phyloP scores from a whole-genome alignment of 2,797 vertebrate species.

The Neoniphon sammara region DNA sequence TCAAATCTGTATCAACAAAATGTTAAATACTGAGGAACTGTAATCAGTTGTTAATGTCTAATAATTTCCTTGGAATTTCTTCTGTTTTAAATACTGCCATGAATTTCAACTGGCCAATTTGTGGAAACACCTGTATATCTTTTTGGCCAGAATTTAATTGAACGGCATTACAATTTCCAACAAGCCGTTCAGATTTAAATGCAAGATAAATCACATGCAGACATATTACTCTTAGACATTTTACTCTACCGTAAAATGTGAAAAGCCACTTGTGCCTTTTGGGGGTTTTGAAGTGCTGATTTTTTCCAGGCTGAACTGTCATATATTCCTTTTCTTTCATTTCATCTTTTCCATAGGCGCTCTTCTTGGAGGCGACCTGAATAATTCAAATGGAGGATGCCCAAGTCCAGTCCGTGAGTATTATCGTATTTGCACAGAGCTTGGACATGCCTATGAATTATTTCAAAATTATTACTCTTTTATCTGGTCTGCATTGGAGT shows the following conservation, averaged over 20 bases:
- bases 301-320: background rate
- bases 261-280: background rate
- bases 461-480: conserved; percentile 4
- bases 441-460: conserved; percentile 3
- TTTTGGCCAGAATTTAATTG: too few relatives aligned
- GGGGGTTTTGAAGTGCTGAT: background rate
- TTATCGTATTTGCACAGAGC: conserved; percentile 22
- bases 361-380: conserved; percentile 94
- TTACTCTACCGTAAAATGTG: background rate
- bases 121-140: too few relatives aligned
- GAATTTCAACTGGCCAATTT: too few relatives aligned
- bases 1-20: too few relatives aligned
- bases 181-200: background rate
- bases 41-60: too few relatives aligned
- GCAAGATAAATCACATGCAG: background rate
- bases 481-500: conserved; percentile 20
- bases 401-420: conserved; percentile 97
- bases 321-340: conserved; percentile 9
- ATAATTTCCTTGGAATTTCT: too few relatives aligned
- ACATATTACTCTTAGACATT: background rate
- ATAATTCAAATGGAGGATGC: conserved; percentile 94
- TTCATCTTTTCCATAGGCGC: conserved; percentile 81
- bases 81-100: too few relatives aligned
- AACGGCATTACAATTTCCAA: too few relatives aligned
- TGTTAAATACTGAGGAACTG: too few relatives aligned